Conservation (phyloP, 2,113 vertebrate genomes). For the Salvelinus fontinalis region DNA sequence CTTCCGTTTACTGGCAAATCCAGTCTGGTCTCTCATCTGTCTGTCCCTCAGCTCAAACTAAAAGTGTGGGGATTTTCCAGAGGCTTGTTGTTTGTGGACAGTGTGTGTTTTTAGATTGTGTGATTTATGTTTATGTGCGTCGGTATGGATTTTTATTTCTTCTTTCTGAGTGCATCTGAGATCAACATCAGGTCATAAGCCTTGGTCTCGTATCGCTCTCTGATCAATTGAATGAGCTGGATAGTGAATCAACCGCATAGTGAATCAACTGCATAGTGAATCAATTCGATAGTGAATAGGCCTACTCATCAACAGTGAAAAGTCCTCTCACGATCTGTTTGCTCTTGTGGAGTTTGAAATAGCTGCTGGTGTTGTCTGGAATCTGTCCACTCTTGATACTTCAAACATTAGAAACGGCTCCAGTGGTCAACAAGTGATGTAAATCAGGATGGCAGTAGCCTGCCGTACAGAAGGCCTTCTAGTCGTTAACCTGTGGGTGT, state of each 20-base stretch:
- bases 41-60: no score
- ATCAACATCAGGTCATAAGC: neutral
- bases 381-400: conserved; percentile 21
- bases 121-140: conserved; percentile 11
- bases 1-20: conserved; percentile 1
- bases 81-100: neutral
- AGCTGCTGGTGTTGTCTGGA: conserved; percentile 29
- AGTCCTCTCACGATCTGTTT: neutral
- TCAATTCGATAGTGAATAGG: no score
- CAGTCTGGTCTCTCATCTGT: conserved; percentile 1
- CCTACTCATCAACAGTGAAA: no score
- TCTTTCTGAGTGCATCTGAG: neutral
- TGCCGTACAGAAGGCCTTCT: neutral
- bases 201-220: neutral
- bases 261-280: no score
- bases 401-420: neutral
- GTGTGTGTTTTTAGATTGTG: neutral
- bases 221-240: neutral
- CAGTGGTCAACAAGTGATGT: conserved; percentile 21
- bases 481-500: conserved; percentile 18
- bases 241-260: no score
- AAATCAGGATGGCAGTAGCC: conserved; percentile 19
- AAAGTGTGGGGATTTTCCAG: neutral
- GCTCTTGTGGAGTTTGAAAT: neutral
- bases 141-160: neutral